These are phyloP conservation scores for Onychostruthus taczanowskii DNA, from an alignment of 2,113 vertebrate genomes.

Conservation along the genomic window DNA sequence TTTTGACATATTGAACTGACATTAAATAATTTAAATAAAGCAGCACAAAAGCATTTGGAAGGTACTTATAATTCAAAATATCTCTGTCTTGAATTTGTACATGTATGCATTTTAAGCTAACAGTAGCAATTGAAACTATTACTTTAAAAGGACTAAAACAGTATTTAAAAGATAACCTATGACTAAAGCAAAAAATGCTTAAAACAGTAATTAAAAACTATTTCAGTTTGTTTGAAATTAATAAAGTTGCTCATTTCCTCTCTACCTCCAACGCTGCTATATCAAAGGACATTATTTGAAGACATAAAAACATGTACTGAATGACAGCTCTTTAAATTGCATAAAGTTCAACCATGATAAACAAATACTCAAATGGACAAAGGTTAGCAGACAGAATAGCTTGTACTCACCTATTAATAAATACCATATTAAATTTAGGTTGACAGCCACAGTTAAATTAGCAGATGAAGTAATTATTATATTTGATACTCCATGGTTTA, in stretches of 20 bases:
- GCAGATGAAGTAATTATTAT: neutral
- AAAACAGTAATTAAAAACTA: neutral
- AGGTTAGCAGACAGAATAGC: neutral
- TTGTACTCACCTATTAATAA: constrained; percentile 25
- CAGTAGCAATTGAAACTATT: neutral
- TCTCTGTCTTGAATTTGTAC: neutral
- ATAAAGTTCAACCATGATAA: constrained; percentile 58
- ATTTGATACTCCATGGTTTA: neutral
- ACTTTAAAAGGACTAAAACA: neutral
- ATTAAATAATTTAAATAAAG: neutral
- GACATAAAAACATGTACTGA: constrained; percentile 8
- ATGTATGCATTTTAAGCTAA: neutral
- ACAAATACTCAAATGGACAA: constrained; percentile 48
- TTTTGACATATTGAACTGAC: neutral
- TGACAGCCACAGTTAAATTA: constrained; percentile 14
- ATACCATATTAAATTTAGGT: neutral
- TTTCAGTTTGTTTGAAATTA: neutral
- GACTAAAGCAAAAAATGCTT: neutral
- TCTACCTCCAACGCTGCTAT: neutral
- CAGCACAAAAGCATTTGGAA: neutral
- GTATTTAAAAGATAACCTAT: neutral
- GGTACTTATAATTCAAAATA: neutral
- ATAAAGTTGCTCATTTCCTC: neutral
- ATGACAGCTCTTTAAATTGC: constrained; percentile 36
- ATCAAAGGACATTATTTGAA: neutral